Evolutionary conservation across 2,888 invertebrate species (phyloP).

Genomic region (Agonopterix heracliana): DNA sequence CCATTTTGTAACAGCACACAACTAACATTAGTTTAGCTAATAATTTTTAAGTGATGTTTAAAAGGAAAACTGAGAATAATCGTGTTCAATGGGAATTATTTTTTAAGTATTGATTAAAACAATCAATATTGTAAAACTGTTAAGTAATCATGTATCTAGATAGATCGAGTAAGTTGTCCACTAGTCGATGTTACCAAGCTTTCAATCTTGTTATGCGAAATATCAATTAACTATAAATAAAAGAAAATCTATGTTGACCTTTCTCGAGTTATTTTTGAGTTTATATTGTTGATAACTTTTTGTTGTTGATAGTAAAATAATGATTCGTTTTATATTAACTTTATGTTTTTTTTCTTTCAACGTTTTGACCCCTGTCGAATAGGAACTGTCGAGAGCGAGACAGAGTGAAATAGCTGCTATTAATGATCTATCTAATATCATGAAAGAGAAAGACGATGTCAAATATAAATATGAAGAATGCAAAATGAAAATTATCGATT

Average conservation of each 20-base stretch:
- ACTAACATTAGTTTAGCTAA: conserved; percentile 62
- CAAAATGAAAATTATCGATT: conserved; percentile 65
- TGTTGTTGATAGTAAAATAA: conserved; percentile 41
- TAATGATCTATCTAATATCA: conserved; percentile 47
- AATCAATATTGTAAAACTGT: conserved; percentile 67
- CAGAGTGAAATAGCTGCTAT: conserved; percentile 55
- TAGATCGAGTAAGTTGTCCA: conserved; percentile 70
- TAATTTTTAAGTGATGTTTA: conserved; percentile 68
- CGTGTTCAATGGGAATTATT: conserved; percentile 72
- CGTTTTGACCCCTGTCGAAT: conserved; percentile 46
- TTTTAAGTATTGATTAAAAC: conserved; percentile 62
- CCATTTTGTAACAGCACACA: conserved; percentile 59
- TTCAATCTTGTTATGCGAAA: conserved; percentile 64
- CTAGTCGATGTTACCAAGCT: conserved; percentile 69
- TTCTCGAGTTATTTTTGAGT: conserved; percentile 57
- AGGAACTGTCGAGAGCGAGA: conserved; percentile 61
- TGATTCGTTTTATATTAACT: conserved; percentile 41
- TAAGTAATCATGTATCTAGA: conserved; percentile 71
- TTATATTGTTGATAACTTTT: conserved; percentile 56
- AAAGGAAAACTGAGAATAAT: conserved; percentile 42
- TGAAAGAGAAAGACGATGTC: conserved; percentile 49
- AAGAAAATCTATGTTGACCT: conserved; percentile 53
- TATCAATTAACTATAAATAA: conserved; percentile 49
- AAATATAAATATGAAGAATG: conserved; percentile 57
- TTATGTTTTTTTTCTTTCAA: conserved; percentile 46